Evolutionary conservation across 1,140 invertebrate genomes (phyloP), one percentile per base, ranked within the genome.

Genomic region (Brevipalpus yothersi): DNA sequence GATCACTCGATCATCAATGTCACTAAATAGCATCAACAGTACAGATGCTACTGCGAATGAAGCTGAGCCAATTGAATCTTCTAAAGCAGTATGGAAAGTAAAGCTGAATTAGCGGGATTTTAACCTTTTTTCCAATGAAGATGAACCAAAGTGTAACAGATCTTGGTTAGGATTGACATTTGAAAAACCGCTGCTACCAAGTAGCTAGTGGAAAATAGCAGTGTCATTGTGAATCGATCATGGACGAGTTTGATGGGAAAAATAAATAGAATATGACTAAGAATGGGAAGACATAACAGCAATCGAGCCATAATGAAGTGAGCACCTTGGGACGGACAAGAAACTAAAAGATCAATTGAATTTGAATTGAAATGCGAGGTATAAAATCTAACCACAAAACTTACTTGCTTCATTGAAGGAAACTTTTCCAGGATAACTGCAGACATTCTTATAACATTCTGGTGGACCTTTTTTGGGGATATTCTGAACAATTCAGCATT

Each of bases 51-150:
- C 64, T 2, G 83, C 82, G 15, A 95, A 72, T 63, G 95, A 78
- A 23, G 81, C 77, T 1, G 88, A 89, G 19, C 92, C 92, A 1
- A 91, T 73, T 5, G 96, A 77, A 73, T 97, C 92, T 21, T 91
- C 92, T 1, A 95, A 68, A 4, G 91, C 86, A 8, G 92, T 96
- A 54, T 95, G 75, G 72, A 92, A 93, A 91, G 78, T 41, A 78
- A 95, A 15, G 89, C 86, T 17, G 86, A 85, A 71, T 89, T 93
- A 71, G 95, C 92, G 17, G 65, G 63, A 64, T 77, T 75, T 15
- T 74, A 69, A 5, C 72, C 70, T 12, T 63, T 57, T n/a, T 64
- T 63, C 75, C 75, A 76, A 12, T 73, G 68, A 41, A 69, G 68
- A 61, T 75, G 70, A 2, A 77, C 75, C 60, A 78, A 68, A 68